These are phyloP conservation scores for Columba livia DNA, from an alignment of 2,113 vertebrate genomes.

Conservation along the genomic window DNA sequence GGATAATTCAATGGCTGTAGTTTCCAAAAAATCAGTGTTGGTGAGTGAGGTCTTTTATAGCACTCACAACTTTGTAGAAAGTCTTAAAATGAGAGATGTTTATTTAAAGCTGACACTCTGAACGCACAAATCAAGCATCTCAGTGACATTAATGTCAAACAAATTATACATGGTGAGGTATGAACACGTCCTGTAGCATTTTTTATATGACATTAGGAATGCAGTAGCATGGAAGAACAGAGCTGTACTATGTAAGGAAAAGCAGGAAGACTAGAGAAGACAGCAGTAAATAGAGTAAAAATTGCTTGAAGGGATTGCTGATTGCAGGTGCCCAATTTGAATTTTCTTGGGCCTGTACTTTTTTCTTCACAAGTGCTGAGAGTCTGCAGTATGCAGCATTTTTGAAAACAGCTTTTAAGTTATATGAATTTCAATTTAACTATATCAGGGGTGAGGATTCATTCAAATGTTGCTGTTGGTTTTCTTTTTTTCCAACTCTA, in stretches of 20 bases:
- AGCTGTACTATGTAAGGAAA: not conserved
- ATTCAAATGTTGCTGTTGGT: not conserved
- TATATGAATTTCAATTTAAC: not conserved
- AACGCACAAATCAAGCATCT: constrained; percentile 9
- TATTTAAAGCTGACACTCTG: not conserved
- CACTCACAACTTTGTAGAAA: not conserved
- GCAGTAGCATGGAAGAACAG: not conserved
- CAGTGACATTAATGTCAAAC: constrained; percentile 10
- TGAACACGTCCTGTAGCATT: not conserved
- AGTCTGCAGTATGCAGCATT: not conserved
- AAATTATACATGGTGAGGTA: not conserved
- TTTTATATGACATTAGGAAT: not conserved
- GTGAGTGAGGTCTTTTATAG: not conserved
- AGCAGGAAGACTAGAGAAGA: not conserved
- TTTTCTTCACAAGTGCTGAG: not conserved
- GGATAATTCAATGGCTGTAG: not conserved
- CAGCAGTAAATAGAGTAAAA: not conserved
- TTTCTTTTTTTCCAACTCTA: not conserved
- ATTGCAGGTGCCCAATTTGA: not conserved
- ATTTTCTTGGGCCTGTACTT: not conserved
- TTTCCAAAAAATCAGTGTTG: not conserved
- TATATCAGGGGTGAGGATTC: not conserved
- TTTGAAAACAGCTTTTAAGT: constrained; percentile 1
- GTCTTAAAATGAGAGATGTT: not conserved
- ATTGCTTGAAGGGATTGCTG: not conserved